These are phyloP conservation scores for Spinus olivaceus DNA, from an alignment of 2,797 vertebrate genomes.

Conservation along the genomic window DNA sequence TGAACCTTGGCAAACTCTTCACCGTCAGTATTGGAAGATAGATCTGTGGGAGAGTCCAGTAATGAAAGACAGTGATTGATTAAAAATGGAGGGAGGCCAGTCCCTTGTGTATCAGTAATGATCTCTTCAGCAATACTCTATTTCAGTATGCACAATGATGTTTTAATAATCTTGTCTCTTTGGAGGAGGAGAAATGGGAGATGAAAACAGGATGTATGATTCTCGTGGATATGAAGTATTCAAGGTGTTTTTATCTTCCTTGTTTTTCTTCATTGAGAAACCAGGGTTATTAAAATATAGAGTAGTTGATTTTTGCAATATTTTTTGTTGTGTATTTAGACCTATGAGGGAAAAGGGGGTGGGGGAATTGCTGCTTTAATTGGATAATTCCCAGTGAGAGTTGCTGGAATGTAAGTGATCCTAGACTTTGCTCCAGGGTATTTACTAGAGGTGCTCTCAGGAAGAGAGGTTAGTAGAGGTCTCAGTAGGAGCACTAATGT, in stretches of 20 bases:
- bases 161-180: not conserved
- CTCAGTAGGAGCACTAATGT: constrained; percentile 70
- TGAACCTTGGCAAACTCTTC: constrained; percentile 93
- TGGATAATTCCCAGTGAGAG: constrained; percentile 75
- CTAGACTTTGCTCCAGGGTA: constrained; percentile 73
- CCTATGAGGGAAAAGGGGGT: constrained; percentile 55
- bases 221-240: not conserved
- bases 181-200: not conserved
- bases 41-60: constrained; percentile 61
- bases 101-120: not conserved
- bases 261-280: not conserved
- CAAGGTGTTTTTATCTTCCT: not conserved
- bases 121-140: not conserved
- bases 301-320: constrained; percentile 18
- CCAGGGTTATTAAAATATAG: constrained; percentile 7
- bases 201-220: not conserved
- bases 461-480: constrained; percentile 70
- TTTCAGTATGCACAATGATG: not conserved
- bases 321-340: constrained; percentile 54
- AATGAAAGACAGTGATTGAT: not conserved
- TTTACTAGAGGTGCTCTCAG: constrained; percentile 72
- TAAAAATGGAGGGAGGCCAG: not conserved
- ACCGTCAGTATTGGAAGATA: constrained; percentile 79
- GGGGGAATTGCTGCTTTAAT: constrained; percentile 71
- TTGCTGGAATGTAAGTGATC: constrained; percentile 74